Conservation (phyloP, 2,888 invertebrate species). For the Chrysolina americana region DNA sequence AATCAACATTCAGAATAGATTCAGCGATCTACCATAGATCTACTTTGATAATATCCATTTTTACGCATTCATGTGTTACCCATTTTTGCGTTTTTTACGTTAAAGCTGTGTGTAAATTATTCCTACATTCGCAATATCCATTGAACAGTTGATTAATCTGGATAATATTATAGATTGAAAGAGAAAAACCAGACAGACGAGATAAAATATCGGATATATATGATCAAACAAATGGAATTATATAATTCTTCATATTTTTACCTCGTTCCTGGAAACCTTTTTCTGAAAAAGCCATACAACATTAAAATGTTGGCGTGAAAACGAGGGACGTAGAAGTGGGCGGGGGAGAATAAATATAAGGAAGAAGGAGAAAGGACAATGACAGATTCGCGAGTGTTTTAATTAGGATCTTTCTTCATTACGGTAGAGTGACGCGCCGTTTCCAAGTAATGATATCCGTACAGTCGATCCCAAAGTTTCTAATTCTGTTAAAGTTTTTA, state of each 20-base stretch:
- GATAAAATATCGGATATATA: no score
- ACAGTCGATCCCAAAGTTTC: conserved; percentile 55
- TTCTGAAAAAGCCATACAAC: conserved; percentile 10
- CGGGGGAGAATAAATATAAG: conserved; percentile 45
- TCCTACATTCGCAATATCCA: no score
- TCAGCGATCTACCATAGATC: no score
- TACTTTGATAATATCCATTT: no score
- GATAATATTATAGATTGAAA: no score
- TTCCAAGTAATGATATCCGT: conserved; percentile 56
- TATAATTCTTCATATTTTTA: not conserved
- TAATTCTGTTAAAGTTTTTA: conserved; percentile 57
- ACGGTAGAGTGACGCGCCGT: conserved; percentile 53
- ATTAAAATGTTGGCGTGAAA: conserved; percentile 27
- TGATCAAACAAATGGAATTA: conserved; percentile 5
- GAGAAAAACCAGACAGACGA: no score
- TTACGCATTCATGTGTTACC: no score
- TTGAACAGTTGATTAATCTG: no score
- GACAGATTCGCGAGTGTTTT: conserved; percentile 58
- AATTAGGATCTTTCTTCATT: conserved; percentile 62
- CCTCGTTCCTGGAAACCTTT: not conserved
- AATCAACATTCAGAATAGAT: no score
- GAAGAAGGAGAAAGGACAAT: conserved; percentile 51
- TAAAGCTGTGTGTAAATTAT: no score
- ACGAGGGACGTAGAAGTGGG: conserved; percentile 33
- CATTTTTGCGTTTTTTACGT: no score